These are phyloP conservation scores for Drosophila prostipennis DNA, from an alignment of 2,888 invertebrate genomes.

Conservation along the genomic window DNA sequence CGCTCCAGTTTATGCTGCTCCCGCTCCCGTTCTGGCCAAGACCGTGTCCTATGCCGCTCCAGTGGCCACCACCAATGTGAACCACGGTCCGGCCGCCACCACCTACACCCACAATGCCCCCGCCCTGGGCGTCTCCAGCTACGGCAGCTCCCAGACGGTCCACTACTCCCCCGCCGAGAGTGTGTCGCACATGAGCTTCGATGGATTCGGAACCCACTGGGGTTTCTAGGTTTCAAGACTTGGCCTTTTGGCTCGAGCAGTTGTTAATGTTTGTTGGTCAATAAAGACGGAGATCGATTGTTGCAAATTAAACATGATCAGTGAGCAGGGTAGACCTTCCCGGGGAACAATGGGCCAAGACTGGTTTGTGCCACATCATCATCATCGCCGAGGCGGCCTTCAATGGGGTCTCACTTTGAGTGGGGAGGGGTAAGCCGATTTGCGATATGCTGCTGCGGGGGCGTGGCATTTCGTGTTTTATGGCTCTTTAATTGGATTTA, in stretches of 20 bases:
- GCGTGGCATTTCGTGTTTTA: slow-evolving; percentile 48
- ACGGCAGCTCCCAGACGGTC: slow-evolving; percentile 83
- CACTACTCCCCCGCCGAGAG: slow-evolving; percentile 86
- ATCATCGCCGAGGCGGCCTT: slow-evolving; percentile 54
- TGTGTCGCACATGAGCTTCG: slow-evolving; percentile 88
- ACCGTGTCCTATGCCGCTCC: slow-evolving; percentile 46
- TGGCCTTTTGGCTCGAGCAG: slow-evolving; percentile 30
- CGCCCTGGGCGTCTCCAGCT: slow-evolving; percentile 80
- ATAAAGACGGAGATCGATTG: slow-evolving; percentile 54
- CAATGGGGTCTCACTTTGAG: slow-evolving; percentile 30
- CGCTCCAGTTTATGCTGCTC: slow-evolving; percentile 26
- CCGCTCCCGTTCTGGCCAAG: slow-evolving; percentile 48
- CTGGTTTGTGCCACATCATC: slow-evolving; percentile 58
- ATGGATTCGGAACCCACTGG: slow-evolving; percentile 87
- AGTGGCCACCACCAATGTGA: slow-evolving; percentile 66
- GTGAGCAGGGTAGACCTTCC: slow-evolving; percentile 44
- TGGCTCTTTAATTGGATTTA: slow-evolving; percentile 73
- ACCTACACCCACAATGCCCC: slow-evolving; percentile 82
- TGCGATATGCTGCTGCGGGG: slow-evolving; percentile 34
- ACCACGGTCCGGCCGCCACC: slow-evolving; percentile 73
- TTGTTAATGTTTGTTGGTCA: slow-evolving; percentile 57
- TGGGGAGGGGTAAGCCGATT: slow-evolving; percentile 49
- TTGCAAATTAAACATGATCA: slow-evolving; percentile 45
- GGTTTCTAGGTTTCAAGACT: slow-evolving; percentile 85
- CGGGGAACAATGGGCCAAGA: slow-evolving; percentile 48